Evolutionary conservation across 2,888 invertebrate genomes (phyloP), one percentile per base, ranked within the genome.

Genomic region (Beris morrisii): DNA sequence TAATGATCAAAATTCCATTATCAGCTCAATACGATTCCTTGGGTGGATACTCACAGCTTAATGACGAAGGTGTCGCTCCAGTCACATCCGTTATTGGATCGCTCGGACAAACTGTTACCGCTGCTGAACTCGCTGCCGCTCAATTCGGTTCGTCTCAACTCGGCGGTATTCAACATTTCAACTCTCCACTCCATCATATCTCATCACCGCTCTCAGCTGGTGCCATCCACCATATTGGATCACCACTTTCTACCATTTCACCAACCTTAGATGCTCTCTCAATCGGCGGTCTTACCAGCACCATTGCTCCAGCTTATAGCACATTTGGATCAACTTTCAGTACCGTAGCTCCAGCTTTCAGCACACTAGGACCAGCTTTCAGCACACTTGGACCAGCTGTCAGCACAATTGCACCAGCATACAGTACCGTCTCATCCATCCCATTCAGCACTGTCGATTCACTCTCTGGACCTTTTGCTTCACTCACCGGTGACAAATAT

Each of bases 71-170:
- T 46, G 50, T 54, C 45, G 66, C 66, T 38, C 69, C 69, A 38
- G 59, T 69, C 32, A 64, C 66, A 46, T 69, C 69, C 55, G 69
- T 69, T 61, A 54, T 69, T 56, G 69, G 69, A 13, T 57, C 59
- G 30, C 59, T 69, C 12, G 69, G 68, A 13, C 46, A 61, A 43
- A 50, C 61, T 32, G 30, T 61, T 22, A 61, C 69, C 54, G 67
- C 68, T 12, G 64, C 73, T n/a, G 69, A 73, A 31, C 46, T 75
- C 30, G 70, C 75, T 64, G 66, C 73, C 46, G 64, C 72, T 4
- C 59, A 75, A 55, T 55, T 75, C 57, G 73, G 72, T 15, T 43
- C 73, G 59, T 70, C 69, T 48, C 79, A 79, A 50, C 77, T 75
- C 58, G 76, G 74, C 53, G 38, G 38, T 7, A 5, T 38, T 9